phyloP scores from a whole-genome alignment of 1,140 invertebrate species.

The Saccostrea echinata region DNA sequence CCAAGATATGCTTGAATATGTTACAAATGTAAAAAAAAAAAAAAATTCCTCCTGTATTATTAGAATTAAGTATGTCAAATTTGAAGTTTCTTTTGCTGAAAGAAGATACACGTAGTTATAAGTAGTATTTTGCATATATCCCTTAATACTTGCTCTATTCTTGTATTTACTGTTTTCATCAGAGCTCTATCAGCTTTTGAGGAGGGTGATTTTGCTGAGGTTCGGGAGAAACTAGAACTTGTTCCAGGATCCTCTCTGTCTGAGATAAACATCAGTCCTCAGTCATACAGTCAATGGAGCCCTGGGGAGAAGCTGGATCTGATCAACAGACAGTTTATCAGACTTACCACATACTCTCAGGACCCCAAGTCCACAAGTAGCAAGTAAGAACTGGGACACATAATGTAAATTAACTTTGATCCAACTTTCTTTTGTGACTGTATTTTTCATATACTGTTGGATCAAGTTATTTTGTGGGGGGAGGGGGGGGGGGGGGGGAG shows the following conservation, averaged over 20 bases:
- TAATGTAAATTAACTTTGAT: no score
- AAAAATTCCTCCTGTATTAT: neutral
- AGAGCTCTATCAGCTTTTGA: constrained; percentile 76
- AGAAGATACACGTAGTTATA: no score
- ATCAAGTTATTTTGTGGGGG: no score
- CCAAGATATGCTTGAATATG: neutral
- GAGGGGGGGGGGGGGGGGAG: no score
- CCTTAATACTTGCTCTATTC: neutral
- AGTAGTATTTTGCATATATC: neutral
- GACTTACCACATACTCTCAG: constrained; percentile 65
- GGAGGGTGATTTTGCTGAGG: constrained; percentile 60
- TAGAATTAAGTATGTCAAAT: neutral
- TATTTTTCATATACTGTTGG: no score
- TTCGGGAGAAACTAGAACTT: constrained; percentile 71
- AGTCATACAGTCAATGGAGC: constrained; percentile 63
- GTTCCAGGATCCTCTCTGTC: constrained; percentile 69
- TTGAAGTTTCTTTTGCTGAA: neutral
- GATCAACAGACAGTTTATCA: constrained; percentile 70
- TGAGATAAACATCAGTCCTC: constrained; percentile 54
- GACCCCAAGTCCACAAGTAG: constrained; percentile 65
- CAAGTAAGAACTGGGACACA: constrained; percentile 59
- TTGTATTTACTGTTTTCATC: constrained; percentile 3
- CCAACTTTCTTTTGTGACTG: no score
- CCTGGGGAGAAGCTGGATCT: constrained; percentile 62
- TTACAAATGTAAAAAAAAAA: neutral